phyloP scores from a whole-genome alignment of 2,888 invertebrate species.

The Limenitis camilla region DNA sequence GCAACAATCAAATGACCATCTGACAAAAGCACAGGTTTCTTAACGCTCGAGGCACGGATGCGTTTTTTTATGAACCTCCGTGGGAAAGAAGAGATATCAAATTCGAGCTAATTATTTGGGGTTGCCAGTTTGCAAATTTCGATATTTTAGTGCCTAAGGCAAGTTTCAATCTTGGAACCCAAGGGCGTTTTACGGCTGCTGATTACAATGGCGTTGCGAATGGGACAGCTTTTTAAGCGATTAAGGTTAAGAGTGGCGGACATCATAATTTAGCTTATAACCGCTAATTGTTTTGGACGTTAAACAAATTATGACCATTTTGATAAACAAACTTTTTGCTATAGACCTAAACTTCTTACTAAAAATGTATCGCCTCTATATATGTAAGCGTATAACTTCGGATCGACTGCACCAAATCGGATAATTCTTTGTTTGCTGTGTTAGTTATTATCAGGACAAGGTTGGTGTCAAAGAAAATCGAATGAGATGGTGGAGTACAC shows the following conservation, averaged over 20 bases:
- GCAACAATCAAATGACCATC: constrained; percentile 48
- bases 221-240: constrained; percentile 36
- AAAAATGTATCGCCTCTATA: no score
- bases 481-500: no score
- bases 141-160: constrained; percentile 26
- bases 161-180: constrained; percentile 25
- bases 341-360: no score
- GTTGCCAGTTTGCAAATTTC: constrained; percentile 47
- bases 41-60: constrained; percentile 64
- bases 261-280: constrained; percentile 40
- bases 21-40: constrained; percentile 34
- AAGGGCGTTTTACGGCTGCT: constrained; percentile 33
- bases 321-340: not conserved
- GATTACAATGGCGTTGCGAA: constrained; percentile 43
- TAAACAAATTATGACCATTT: constrained; percentile 15
- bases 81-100: constrained; percentile 55
- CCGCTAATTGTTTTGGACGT: constrained; percentile 30
- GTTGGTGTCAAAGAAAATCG: no score
- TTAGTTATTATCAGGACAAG: no score
- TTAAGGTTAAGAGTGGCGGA: constrained; percentile 45
- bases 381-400: no score
- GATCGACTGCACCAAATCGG: no score
- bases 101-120: constrained; percentile 40
- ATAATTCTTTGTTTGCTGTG: no score
- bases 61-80: constrained; percentile 37